A percentile compares a stretch with the other conserved stretches of the same genome.
phyloP scores from a whole-genome alignment of 2,113 vertebrate species.

The Rousettus leschenaultii region DNA sequence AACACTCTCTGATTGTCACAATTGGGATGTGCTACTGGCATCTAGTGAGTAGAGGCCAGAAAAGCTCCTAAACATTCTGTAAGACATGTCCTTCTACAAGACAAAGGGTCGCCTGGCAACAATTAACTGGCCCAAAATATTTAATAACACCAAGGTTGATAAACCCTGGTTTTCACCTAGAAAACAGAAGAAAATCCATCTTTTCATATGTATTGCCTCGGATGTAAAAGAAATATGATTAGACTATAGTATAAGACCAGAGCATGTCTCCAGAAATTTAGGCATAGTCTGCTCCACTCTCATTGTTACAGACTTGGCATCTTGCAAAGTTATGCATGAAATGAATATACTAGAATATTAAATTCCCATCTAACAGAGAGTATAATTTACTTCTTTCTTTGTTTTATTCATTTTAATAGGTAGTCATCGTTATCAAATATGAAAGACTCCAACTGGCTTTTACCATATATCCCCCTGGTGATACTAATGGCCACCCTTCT shows the following conservation, averaged over 20 bases:
- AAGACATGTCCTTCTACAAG: neutral
- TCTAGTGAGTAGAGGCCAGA: neutral
- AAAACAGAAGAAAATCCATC: neutral
- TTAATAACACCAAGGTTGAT: neutral
- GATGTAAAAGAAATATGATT: conserved; percentile 47
- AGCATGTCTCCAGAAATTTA: neutral
- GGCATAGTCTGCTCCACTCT: neutral
- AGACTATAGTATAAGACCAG: neutral
- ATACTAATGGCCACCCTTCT: neutral
- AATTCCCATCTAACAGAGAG: neutral
- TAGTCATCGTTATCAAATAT: neutral
- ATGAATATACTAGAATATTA: conserved; percentile 51
- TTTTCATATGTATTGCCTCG: neutral
- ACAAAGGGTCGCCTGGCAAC: no score
- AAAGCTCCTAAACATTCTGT: neutral
- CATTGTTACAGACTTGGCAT: neutral
- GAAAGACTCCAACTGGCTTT: neutral
- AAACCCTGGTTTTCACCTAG: neutral
- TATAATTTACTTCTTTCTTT: neutral
- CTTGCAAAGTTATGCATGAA: conserved; percentile 26
- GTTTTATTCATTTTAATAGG: neutral
- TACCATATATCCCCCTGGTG: neutral
- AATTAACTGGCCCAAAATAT: neutral
- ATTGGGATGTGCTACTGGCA: neutral
- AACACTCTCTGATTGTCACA: neutral